These are phyloP conservation scores for Philypnodon macrostomus DNA, from an alignment of 2,797 vertebrate species.

Conservation along the genomic window DNA sequence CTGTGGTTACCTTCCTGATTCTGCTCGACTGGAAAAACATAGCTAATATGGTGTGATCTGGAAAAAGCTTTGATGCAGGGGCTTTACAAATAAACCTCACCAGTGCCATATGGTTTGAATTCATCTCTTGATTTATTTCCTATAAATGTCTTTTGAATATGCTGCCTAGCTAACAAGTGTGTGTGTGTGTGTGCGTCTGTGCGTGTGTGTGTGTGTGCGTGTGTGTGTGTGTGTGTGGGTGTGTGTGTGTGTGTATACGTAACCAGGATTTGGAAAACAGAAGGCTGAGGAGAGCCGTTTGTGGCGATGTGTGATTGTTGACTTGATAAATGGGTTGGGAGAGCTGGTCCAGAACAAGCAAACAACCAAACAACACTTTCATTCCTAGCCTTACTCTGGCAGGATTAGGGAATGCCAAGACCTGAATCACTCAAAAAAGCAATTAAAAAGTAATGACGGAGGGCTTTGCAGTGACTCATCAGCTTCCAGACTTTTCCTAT, in stretches of 20 bases:
- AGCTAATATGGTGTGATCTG: constrained; percentile 99
- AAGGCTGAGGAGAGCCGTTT: constrained; percentile 82
- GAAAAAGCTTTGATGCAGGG: constrained; percentile 96
- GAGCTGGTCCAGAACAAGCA: constrained; percentile 60
- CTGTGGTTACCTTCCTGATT: constrained; percentile 99
- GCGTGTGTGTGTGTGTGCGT: not conserved
- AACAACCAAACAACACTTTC: constrained; percentile 68
- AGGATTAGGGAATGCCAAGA: constrained; percentile 26
- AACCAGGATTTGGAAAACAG: constrained; percentile 88
- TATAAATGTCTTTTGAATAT: constrained; percentile 99
- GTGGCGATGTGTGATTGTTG: constrained; percentile 89
- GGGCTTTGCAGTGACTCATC: constrained; percentile 62
- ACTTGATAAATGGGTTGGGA: constrained; percentile 43
- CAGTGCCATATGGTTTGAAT: constrained; percentile 99
- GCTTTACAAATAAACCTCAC: constrained; percentile 98
- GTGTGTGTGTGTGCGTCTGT: constrained; percentile 22
- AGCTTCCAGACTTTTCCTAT: constrained; percentile 53
- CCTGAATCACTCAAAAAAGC: constrained; percentile 42
- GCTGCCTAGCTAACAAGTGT: constrained; percentile 90
- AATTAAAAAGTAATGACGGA: constrained; percentile 64
- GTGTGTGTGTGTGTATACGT: constrained; percentile 75
- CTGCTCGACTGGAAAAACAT: constrained; percentile 99
- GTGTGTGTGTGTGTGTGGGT: too few species aligned
- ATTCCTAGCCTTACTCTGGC: constrained; percentile 7
- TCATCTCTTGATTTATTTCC: constrained; percentile 99